Base-by-base conservation (phyloP, 2,113 vertebrate genomes). In the Turnix velox region DNA sequence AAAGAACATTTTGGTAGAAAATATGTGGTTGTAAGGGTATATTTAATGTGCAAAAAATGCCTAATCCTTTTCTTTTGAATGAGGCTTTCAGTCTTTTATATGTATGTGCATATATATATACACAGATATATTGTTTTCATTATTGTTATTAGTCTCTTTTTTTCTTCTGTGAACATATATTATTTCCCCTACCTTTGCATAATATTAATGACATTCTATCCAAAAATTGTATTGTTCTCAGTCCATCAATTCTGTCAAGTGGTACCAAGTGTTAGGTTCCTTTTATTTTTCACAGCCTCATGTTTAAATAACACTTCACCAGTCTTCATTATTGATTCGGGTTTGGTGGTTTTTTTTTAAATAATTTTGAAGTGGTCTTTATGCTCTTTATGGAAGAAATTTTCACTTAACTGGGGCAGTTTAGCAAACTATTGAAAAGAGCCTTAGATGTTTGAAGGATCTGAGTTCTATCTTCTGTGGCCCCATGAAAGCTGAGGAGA, bases 291-390 rank as follows among this genome's bases (percentile, higher is more conserved):
- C 61, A 30, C 27, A 81, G 43, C 35, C 13, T 54, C 7, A 42
- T 74, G 69, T 88, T 77, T 42, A 69, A 71, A 39, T 51, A 51
- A 35, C n/a, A 14, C 7, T 59, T 86, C 18, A 35, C 12, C 31
- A 33, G 23, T 63, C 66, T 88, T 62, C 55, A 24, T 63, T n/a
- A n/a, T n/a, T n/a, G n/a, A n/a, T n/a, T n/a, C n/a, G n/a, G n/a
- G n/a, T n/a, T n/a, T n/a, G n/a, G n/a, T n/a, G n/a, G n/a, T n/a
- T 86, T 94, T 63, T 82, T 68, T 95, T 28, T 49, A 51, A 92
- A 45, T 87, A 45, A 72, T 83, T 74, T 90, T 58, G 27, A 42
- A 76, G 54, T 79, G 42, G 49, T 27, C 90, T 90, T 93, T 90
- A 40, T 74, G 55, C 15, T 72, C 52, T 87, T 88, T 80, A 31